Evolutionary conservation across 2,888 invertebrate species (phyloP).

Genomic region (Acholoe squamosa): DNA sequence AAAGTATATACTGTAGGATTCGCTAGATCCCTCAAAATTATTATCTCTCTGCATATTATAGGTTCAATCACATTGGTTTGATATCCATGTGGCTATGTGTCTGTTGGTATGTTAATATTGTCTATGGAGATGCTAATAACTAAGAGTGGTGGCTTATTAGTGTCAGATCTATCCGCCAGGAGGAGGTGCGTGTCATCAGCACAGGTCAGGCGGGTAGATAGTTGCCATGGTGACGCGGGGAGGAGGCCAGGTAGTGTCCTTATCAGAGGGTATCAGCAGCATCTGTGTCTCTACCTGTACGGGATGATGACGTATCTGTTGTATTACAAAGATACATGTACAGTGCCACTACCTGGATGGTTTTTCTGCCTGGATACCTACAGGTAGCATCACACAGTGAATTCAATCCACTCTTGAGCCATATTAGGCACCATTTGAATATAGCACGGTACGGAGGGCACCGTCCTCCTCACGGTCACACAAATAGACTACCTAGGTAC

Average conservation of each 20-base stretch:
- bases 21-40: no score
- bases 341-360: not conserved
- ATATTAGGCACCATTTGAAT: not conserved
- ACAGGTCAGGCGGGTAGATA: not conserved
- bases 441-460: not conserved
- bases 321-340: no score
- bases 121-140: no score
- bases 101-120: not conserved
- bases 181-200: not conserved
- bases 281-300: conserved; percentile 28
- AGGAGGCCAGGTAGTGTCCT: not conserved
- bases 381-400: not conserved
- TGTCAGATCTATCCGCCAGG: not conserved
- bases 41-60: not conserved
- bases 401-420: not conserved
- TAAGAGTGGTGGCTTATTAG: not conserved
- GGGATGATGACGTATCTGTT: not conserved
- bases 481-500: not conserved
- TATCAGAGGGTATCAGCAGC: not conserved
- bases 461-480: not conserved
- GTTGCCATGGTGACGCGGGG: conserved; percentile 41
- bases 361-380: not conserved
- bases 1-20: no score
- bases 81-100: not conserved
- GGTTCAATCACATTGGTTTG: not conserved